Evolutionary conservation across 2,113 vertebrate genomes (phyloP).

Genomic region (Malurus cyaneus): DNA sequence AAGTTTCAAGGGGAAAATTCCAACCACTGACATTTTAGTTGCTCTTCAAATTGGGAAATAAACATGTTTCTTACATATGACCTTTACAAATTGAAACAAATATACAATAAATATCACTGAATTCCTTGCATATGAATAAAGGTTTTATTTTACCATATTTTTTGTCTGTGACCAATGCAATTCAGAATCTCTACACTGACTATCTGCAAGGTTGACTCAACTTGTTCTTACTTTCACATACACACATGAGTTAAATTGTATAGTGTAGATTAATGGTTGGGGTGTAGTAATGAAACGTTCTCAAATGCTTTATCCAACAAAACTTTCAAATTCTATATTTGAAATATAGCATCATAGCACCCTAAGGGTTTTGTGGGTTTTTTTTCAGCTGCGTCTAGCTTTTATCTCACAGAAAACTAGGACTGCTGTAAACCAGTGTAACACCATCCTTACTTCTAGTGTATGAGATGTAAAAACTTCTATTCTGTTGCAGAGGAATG

Average conservation of each 20-base stretch:
- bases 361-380: neutral
- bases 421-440: neutral
- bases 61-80: neutral
- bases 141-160: neutral
- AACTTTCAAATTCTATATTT: neutral
- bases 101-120: neutral
- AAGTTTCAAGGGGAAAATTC: neutral
- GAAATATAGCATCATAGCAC: neutral
- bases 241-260: neutral
- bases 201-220: neutral
- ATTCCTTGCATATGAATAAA: neutral
- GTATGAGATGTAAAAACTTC: neutral
- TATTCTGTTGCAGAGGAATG: neutral
- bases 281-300: neutral
- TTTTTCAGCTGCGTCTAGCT: neutral
- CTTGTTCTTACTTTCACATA: neutral
- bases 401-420: neutral
- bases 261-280: neutral
- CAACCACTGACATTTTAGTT: neutral
- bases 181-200: neutral
- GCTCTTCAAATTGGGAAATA: neutral
- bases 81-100: neutral
- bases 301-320: neutral
- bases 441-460: neutral
- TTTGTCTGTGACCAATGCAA: neutral